These are phyloP conservation scores for Anguilla obscura DNA, from an alignment of 2,797 vertebrate genomes.

Conservation along the genomic window DNA sequence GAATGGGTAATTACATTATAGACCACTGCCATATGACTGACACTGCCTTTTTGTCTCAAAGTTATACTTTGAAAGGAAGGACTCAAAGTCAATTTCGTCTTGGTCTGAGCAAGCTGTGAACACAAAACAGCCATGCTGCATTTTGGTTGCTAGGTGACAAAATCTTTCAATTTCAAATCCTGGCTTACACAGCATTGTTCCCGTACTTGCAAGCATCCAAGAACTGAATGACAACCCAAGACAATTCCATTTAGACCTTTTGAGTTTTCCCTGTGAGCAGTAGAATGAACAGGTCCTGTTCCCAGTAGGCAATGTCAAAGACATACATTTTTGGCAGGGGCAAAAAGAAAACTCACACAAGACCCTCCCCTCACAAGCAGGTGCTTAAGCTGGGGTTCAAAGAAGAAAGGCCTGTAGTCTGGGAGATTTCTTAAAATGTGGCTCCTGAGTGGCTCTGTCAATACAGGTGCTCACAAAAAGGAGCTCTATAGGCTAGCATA, in stretches of 20 bases:
- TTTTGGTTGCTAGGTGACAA: constrained; percentile 5
- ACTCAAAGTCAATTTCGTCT: not conserved
- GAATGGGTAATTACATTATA: not conserved
- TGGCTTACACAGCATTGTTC: not conserved
- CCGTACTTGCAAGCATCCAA: not conserved
- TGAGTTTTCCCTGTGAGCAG: not conserved
- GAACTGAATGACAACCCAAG: not conserved
- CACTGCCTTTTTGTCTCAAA: not conserved
- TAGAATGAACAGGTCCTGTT: not conserved
- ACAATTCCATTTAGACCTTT: not conserved
- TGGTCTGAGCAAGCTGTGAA: not conserved
- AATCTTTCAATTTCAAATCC: not conserved
- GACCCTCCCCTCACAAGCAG: not conserved
- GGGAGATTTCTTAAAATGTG: not conserved
- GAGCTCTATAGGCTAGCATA: not conserved
- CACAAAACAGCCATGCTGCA: not conserved
- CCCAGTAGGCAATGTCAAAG: not conserved
- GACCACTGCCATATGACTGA: not conserved
- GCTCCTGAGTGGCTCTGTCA: not conserved
- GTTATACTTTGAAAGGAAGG: not conserved
- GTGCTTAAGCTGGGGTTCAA: not conserved
- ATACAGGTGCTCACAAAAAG: not conserved
- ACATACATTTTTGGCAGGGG: not conserved
- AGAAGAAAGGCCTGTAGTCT: not conserved
- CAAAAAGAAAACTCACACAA: not conserved